These are phyloP conservation scores for Cuculus canorus DNA, from an alignment of 2,797 vertebrate species.

Conservation along the genomic window DNA sequence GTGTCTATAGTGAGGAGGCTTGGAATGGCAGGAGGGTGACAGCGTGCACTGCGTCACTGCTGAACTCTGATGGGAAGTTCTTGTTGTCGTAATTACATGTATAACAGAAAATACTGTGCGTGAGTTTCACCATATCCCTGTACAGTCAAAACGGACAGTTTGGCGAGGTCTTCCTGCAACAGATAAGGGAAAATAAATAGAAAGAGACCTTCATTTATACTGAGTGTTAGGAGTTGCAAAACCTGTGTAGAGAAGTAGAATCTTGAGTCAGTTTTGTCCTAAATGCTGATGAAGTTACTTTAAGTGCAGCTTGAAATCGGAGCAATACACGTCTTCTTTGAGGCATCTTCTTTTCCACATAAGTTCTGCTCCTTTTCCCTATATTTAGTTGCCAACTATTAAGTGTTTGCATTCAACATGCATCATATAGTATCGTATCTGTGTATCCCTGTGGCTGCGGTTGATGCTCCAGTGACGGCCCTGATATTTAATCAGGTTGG, in stretches of 20 bases:
- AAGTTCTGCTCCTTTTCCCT: neutral
- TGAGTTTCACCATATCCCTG: slow-evolving; percentile 29
- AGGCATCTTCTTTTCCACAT: neutral
- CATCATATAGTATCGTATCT: neutral
- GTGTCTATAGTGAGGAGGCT: slow-evolving; percentile 42
- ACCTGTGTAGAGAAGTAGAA: neutral
- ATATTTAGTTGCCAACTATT: neutral
- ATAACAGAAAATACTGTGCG: slow-evolving; percentile 39
- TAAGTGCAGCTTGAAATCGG: neutral
- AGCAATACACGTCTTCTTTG: neutral
- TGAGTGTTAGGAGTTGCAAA: slow-evolving; percentile 21
- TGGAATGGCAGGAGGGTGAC: neutral
- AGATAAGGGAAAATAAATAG: slow-evolving; percentile 48
- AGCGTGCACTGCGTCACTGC: neutral
- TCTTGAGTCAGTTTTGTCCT: slow-evolving; percentile 32
- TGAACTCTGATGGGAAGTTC: slow-evolving; percentile 9
- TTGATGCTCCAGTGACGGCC: neutral
- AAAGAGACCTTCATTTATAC: slow-evolving; percentile 26
- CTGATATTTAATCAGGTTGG: neutral
- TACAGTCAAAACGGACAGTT: neutral
- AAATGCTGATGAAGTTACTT: slow-evolving; percentile 4
- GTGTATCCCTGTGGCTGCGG: neutral
- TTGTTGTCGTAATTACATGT: neutral
- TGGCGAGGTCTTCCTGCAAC: slow-evolving; percentile 11
- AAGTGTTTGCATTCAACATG: neutral